phyloP scores from a whole-genome alignment of 1,140 invertebrate species.

The Magallana angulata region DNA sequence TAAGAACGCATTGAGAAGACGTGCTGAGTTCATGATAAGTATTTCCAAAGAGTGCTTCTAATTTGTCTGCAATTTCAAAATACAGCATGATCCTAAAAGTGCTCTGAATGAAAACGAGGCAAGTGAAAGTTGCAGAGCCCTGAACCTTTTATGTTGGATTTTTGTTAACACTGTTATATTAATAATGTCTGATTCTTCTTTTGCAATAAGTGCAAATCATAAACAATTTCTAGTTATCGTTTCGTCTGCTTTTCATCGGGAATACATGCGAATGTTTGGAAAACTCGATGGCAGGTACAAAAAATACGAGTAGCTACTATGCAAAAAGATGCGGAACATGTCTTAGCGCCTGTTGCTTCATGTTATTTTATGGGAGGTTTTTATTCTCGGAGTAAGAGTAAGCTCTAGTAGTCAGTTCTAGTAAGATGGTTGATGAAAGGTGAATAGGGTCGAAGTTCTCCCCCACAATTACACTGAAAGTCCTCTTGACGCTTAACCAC shows the following conservation, averaged over 20 bases:
- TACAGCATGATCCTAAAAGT: not conserved
- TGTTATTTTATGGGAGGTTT: not conserved
- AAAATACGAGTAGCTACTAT: not conserved
- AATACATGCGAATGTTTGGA: not conserved
- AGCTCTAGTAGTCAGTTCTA: not conserved
- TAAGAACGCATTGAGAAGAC: not conserved
- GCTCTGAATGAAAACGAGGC: not conserved
- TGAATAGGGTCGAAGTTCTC: conserved; percentile 16
- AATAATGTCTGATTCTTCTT: no score
- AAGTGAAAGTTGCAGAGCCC: no score
- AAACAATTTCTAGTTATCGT: not conserved
- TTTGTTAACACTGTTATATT: no score
- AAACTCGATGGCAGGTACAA: conserved; percentile 19
- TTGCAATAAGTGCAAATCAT: no score
- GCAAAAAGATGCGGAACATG: conserved; percentile 3
- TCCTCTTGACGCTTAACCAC: not conserved
- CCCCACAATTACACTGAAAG: conserved; percentile 21
- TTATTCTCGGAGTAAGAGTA: not conserved
- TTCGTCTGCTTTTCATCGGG: not conserved
- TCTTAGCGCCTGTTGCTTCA: conserved; percentile 1
- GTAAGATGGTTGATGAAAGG: not conserved
- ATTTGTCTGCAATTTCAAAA: conserved; percentile 1
- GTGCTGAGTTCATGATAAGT: not conserved
- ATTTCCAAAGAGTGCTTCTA: not conserved
- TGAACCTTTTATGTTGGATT: no score